Base-by-base conservation (phyloP, 2,888 invertebrate genomes). In the Andrena flavipes region DNA sequence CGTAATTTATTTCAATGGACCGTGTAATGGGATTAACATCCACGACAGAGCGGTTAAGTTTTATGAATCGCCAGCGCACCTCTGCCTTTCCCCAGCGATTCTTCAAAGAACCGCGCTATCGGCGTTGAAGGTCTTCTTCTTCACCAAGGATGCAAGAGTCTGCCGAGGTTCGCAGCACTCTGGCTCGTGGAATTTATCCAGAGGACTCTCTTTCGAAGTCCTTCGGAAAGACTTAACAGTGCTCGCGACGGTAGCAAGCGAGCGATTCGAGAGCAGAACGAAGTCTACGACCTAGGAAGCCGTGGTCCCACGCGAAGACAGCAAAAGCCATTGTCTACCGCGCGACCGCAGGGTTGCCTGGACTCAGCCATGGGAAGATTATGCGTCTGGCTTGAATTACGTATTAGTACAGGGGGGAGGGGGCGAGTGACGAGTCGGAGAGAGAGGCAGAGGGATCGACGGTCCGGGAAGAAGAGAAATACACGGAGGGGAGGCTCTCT, bases 261-360 rank as follows among this genome's bases (percentile, higher is more conserved):
- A 23, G 13, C 23, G 59, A 49, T 30, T 48, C 42, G 60, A 13
- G 13, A 33, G 13, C 33, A 16, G 30, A 5, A 26, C 13, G 23
- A 13, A 8, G 35, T 59, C 23, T 48, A 7, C 76, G 62, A 54
- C 16, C n/a, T 26, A 69, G 30, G 13, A 73, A 42, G 54, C 56
- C 4, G 30, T 30, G 51, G 23, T 90, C 91, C 86, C 90, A 90
- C 89, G 88, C 87, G 73, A 84, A 86, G 85, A 90, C 90, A 90
- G 89, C 82, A 70, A 68, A 42, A 64, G 73, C 16, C 85, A 90
- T 91, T 90, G 90, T 90, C 86, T 83, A 63, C 62, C 54, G 77
- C 23, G 42, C 26, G 33, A 63, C 56, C 64, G 33, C 35, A 16
- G 71, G 77, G 75, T 82, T 75, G 63, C 64, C 68, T 62, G 73